Percentiles rank a stretch among this genome's conserved stretches.
Conservation (phyloP, 2,888 invertebrate genomes). For the Coleophora deauratella region DNA sequence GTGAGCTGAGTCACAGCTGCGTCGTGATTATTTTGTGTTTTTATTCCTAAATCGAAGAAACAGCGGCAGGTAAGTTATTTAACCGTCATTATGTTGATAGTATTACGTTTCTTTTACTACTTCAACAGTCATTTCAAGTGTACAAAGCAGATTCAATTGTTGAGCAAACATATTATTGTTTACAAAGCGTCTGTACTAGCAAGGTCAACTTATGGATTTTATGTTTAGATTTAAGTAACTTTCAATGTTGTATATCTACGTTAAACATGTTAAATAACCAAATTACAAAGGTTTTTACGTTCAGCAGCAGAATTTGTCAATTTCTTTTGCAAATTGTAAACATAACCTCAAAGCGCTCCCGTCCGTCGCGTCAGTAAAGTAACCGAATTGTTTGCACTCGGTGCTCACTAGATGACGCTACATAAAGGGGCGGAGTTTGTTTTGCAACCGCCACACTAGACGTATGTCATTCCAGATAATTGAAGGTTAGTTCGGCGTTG, state of each 20-base stretch:
- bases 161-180: slow-evolving; percentile 16
- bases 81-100: slow-evolving; percentile 11
- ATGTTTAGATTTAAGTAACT: slow-evolving; percentile 1
- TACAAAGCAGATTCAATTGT: slow-evolving; percentile 1
- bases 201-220: too few species aligned
- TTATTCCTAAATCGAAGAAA: slow-evolving; percentile 20
- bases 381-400: slow-evolving; percentile 11
- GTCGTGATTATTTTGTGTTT: slow-evolving; percentile 21
- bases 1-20: slow-evolving; percentile 58
- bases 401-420: slow-evolving; percentile 39
- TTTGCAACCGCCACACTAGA: slow-evolving; percentile 32
- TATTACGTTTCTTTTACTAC: slow-evolving; percentile 13
- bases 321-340: slow-evolving; percentile 7
- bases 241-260: background rate
- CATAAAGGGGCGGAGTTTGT: slow-evolving; percentile 37
- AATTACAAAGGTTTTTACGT: too few species aligned
- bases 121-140: background rate
- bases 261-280: background rate
- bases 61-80: slow-evolving; percentile 39
- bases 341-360: slow-evolving; percentile 40
- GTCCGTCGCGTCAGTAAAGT: slow-evolving; percentile 14
- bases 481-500: slow-evolving; percentile 34
- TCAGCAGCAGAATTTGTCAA: background rate
- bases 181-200: slow-evolving; percentile 19
- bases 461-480: slow-evolving; percentile 37